phyloP scores from a whole-genome alignment of 2,113 vertebrate genomes.

The Gymnarchus niloticus region DNA sequence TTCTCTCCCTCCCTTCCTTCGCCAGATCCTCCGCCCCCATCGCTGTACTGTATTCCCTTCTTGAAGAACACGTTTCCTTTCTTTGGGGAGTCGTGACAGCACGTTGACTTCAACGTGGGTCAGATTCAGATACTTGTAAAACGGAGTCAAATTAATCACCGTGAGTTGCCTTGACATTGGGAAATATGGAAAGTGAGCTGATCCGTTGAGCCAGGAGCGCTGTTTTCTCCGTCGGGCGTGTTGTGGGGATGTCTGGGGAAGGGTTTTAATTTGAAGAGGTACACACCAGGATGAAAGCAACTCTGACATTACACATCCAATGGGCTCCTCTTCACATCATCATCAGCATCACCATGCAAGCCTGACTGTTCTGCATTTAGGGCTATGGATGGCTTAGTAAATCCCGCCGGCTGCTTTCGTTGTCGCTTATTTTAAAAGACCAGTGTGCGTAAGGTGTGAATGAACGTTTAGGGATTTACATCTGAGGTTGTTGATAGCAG shows the following conservation, averaged over 20 bases:
- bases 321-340: background rate
- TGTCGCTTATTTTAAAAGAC: background rate
- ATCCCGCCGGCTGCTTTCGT: background rate
- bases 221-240: background rate
- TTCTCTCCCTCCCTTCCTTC: constrained; percentile 29
- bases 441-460: background rate
- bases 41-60: constrained; percentile 52
- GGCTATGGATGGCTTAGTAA: background rate
- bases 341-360: background rate
- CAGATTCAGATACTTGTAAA: background rate
- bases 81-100: background rate
- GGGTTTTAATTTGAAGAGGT: background rate
- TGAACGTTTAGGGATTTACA: too few relatives aligned
- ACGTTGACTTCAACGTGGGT: background rate
- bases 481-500: too few relatives aligned
- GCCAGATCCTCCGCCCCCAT: constrained; percentile 37
- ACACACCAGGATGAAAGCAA: background rate
- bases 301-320: background rate
- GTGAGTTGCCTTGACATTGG: background rate
- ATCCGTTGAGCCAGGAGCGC: background rate
- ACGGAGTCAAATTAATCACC: background rate
- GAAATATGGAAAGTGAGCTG: background rate
- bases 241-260: background rate
- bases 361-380: background rate
- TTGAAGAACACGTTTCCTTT: constrained; percentile 48